Conservation (phyloP, 35 echinoderm and acorn worm genomes). For the Apostichopus japonicus region DNA sequence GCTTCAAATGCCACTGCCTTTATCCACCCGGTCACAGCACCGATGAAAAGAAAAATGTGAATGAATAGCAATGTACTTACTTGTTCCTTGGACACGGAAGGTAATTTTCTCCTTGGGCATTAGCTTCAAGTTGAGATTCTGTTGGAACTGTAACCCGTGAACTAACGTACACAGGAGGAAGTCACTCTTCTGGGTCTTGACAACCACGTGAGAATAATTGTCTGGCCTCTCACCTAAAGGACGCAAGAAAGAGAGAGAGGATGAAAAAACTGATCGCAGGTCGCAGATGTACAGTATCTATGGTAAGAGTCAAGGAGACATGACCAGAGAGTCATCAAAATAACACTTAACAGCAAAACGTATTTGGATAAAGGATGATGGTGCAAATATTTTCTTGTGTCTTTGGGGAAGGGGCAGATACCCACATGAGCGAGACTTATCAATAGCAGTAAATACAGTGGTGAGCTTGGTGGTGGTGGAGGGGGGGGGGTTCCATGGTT, state of each 20-base stretch:
- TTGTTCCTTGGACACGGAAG: slow-evolving; percentile 33
- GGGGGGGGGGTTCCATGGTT: no score
- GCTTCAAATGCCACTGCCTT: no score
- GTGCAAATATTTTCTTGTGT: no score
- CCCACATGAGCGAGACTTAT: no score
- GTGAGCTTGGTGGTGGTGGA: no score
- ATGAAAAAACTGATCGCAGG: no score
- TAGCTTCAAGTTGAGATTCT: slow-evolving; percentile 48
- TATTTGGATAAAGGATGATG: background rate
- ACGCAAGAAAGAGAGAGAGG: background rate
- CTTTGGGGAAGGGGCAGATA: no score
- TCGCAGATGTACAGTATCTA: no score
- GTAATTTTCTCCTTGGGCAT: slow-evolving; percentile 50
- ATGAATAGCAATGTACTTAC: background rate
- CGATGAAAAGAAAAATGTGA: background rate
- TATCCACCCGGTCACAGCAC: background rate
- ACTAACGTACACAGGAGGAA: slow-evolving; percentile 36
- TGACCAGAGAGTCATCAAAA: no score
- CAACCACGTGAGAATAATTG: slow-evolving; percentile 38
- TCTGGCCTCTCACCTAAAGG: slow-evolving; percentile 39
- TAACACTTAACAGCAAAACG: no score
- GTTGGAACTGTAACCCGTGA: slow-evolving; percentile 41
- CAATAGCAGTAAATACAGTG: no score
- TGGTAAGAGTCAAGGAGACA: no score
- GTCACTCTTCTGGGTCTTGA: slow-evolving; percentile 11